phyloP scores from a whole-genome alignment of 2,888 invertebrate species.

The Mechanitis messenoides region DNA sequence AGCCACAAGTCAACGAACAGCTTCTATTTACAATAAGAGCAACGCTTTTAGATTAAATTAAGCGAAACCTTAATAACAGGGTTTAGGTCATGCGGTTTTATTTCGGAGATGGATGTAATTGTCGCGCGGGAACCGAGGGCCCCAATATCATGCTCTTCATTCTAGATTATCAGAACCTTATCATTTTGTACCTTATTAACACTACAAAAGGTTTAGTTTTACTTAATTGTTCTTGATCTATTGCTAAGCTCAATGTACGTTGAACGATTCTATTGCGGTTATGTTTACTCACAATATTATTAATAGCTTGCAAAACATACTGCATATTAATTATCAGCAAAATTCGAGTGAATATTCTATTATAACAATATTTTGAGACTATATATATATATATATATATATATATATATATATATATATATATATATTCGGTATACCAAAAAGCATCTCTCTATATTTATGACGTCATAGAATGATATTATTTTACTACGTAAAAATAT shows the following conservation, averaged over 20 bases:
- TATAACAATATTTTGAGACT: too few species aligned
- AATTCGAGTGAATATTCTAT: slow-evolving; percentile 17
- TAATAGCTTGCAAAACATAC: slow-evolving; percentile 18
- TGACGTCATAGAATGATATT: too few species aligned
- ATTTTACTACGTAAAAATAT: too few species aligned
- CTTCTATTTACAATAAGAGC: slow-evolving; percentile 35
- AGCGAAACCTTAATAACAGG: slow-evolving; percentile 42
- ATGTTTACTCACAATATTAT: slow-evolving; percentile 18
- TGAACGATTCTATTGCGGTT: slow-evolving; percentile 13
- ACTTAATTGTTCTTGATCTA: background rate
- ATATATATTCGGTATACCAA: too few species aligned
- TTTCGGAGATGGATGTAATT: slow-evolving; percentile 34
- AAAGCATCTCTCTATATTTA: too few species aligned
- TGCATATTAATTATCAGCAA: slow-evolving; percentile 20
- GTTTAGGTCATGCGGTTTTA: slow-evolving; percentile 32
- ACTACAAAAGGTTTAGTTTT: slow-evolving; percentile 6
- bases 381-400: too few species aligned
- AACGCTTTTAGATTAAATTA: slow-evolving; percentile 52
- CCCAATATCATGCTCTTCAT: slow-evolving; percentile 22
- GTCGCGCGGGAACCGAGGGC: slow-evolving; percentile 25
- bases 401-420: too few species aligned
- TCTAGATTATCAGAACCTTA: slow-evolving; percentile 12
- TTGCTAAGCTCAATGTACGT: slow-evolving; percentile 5
- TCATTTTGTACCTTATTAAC: slow-evolving; percentile 11
- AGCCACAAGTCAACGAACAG: slow-evolving; percentile 45